These are phyloP conservation scores for Atrichornis clamosus DNA, from an alignment of 2,113 vertebrate species.

Conservation along the genomic window DNA sequence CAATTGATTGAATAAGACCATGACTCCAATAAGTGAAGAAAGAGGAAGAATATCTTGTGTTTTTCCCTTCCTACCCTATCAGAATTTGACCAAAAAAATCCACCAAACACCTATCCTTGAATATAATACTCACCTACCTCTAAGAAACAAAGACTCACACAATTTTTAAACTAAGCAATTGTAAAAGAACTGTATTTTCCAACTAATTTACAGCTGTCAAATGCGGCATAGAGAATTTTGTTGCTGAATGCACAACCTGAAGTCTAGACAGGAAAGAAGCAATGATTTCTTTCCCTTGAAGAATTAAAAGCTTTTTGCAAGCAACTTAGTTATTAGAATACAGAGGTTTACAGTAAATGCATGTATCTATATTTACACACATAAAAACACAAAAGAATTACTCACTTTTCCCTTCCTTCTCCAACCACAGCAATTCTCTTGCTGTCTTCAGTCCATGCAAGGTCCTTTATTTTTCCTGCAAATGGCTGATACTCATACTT, in stretches of 20 bases:
- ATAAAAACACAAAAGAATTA: background rate
- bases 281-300: background rate
- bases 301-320: background rate
- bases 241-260: background rate
- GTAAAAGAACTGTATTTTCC: background rate
- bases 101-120: background rate
- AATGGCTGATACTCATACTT: constrained; percentile 96
- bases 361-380: background rate
- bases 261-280: background rate
- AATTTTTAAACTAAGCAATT: background rate
- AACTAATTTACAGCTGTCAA: background rate
- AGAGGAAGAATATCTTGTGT: background rate
- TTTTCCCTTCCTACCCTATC: background rate
- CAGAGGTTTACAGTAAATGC: background rate
- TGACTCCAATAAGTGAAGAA: background rate
- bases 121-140: background rate
- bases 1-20: background rate
- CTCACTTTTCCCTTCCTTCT: constrained; percentile 94
- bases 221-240: background rate
- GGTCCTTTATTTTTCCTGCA: constrained; percentile 90
- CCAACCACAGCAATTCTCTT: constrained; percentile 93
- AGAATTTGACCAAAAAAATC: background rate
- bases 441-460: constrained; percentile 95
- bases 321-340: background rate
- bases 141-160: background rate